phyloP scores from a whole-genome alignment of 2,888 invertebrate genomes.

The Opisthograptis luteolata region DNA sequence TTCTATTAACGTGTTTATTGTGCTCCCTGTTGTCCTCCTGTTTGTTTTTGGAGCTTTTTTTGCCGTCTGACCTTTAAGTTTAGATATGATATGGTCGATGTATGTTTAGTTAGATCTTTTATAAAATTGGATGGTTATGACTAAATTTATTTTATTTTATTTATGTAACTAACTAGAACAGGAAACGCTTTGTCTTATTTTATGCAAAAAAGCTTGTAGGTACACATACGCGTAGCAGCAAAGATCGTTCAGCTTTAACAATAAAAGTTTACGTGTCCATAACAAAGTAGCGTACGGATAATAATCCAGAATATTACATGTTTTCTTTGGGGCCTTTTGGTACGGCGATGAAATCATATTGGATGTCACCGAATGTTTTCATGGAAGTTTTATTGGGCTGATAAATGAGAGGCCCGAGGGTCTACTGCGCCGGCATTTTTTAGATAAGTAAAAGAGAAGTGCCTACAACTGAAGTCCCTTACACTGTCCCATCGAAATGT shows the following conservation, averaged over 20 bases:
- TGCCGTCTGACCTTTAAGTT: no score
- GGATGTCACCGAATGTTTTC: conserved; percentile 76
- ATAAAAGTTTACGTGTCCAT: conserved; percentile 64
- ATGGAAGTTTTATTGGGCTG: conserved; percentile 76
- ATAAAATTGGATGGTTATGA: no score
- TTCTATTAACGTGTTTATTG: no score
- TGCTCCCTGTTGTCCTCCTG: no score
- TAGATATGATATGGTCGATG: no score
- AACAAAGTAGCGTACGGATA: conserved; percentile 61
- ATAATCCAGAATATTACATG: conserved; percentile 65
- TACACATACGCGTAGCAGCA: conserved; percentile 42
- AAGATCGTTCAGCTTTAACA: conserved; percentile 51
- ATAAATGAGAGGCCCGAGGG: conserved; percentile 73
- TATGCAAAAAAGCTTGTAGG: conserved; percentile 35
- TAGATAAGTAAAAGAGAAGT: conserved; percentile 64
- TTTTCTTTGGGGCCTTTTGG: conserved; percentile 57
- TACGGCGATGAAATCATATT: conserved; percentile 73
- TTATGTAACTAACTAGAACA: not conserved
- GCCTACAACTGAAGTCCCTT: conserved; percentile 36
- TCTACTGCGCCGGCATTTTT: conserved; percentile 65
- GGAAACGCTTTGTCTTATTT: conserved; percentile 22
- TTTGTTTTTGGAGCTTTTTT: no score
- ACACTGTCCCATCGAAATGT: conserved; percentile 12
- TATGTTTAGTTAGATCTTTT: no score
- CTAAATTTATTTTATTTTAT: no score